Base-by-base conservation (phyloP, 2,888 invertebrate genomes). In the Melinaea marsaeus region DNA sequence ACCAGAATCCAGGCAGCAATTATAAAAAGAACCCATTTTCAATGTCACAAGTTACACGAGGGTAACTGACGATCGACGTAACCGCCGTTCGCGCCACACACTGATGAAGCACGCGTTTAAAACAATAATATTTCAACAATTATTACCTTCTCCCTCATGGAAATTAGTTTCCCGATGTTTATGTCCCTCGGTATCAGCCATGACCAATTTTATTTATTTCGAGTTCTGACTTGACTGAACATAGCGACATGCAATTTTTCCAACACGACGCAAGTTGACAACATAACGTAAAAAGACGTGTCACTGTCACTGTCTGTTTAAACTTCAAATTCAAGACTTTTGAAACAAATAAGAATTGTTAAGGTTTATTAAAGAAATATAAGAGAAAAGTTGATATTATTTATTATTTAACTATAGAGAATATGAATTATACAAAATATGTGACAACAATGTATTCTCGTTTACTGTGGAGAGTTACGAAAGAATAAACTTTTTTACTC, bases 71-170 rank as follows among this genome's bases (percentile, higher is more conserved):
- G 75, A 70, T 75, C 79, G 75, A 81, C 78, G 77, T 78, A 76
- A 78, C 78, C 81, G 81, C 76, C 78, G 75, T 74, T 77, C 79
- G 80, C 84, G 79, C 79, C 77, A 78, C 73, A 75, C 83, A 87
- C 85, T 83, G 76, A 78, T 76, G 71, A 73, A 74, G 74, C 78
- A 81, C 88, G 78, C 80, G 78, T 77, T 79, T 77, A 84, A 83
- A 81, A 77, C 83, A 82, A 83, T 83, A 89, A 86, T 84, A 88
- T 83, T 83, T 79, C 74, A 87, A 83, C 84, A 80, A 79, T 84
- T 85, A 83, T 90, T 91, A 91, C 91, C 91, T 91, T 90, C 86
- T 85, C 85, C 87, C 79, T 89, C 90, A 86, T 86, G 81, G 86
- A 82, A 81, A 85, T 84, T 83, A 79, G 80, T 80, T 82, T 89